phyloP scores from a whole-genome alignment of 2,113 vertebrate species.

The Zapornia atra region DNA sequence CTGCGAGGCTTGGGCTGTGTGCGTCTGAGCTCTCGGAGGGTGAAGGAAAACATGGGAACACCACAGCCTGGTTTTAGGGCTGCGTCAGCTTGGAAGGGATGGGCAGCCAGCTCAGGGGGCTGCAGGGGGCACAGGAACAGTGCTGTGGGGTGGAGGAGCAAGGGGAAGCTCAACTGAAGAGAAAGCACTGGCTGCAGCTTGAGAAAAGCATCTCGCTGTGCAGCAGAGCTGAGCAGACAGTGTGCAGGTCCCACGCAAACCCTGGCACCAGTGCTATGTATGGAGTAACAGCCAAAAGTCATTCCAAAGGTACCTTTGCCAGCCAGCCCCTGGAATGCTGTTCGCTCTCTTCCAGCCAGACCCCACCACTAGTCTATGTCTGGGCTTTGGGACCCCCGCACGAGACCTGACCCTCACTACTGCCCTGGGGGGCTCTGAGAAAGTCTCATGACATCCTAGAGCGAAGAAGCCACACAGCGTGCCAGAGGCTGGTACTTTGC shows the following conservation, averaged over 20 bases:
- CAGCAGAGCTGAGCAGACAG: no score
- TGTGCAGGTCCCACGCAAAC: no score
- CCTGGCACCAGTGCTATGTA: no score
- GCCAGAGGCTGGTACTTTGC: background rate
- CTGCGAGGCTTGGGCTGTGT: background rate
- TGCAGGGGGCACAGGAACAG: background rate
- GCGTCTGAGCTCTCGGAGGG: background rate
- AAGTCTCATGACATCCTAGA: background rate
- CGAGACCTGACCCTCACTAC: background rate
- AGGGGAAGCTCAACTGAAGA: background rate
- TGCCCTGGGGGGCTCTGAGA: background rate
- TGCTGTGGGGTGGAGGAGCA: background rate
- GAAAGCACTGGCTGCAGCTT: background rate
- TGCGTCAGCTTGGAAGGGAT: background rate
- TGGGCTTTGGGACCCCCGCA: background rate
- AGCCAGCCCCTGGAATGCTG: background rate
- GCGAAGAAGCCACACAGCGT: background rate
- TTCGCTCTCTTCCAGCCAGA: background rate
- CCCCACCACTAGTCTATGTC: background rate
- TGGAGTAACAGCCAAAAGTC: background rate
- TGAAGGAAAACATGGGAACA: background rate
- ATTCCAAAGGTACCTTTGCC: background rate
- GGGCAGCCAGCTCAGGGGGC: no score
- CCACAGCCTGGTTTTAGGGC: background rate
- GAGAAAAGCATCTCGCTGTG: background rate